A percentile compares a stretch with the other conserved stretches of the same genome.
Evolutionary conservation across 2,888 invertebrate species (phyloP).

Genomic region (Calliopum simillimum): DNA sequence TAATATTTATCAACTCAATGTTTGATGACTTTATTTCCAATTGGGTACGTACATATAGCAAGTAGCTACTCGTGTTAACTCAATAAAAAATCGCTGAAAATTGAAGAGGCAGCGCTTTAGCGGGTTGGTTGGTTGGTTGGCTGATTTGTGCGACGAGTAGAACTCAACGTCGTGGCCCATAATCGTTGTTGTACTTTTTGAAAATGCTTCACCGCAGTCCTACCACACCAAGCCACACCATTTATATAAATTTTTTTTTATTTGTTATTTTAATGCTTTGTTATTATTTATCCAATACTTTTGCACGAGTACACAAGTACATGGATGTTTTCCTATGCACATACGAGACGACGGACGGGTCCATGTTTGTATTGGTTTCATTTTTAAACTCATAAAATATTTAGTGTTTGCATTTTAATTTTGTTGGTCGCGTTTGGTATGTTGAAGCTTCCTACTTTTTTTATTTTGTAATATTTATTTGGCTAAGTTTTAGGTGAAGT

Average conservation of each 20-base stretch:
- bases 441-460: no score
- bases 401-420: conserved; percentile 6
- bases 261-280: conserved; percentile 21
- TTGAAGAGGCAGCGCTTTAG: conserved; percentile 11
- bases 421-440: conserved; percentile 1
- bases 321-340: background rate
- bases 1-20: no score
- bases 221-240: conserved; percentile 11
- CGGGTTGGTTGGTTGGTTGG: background rate
- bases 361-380: conserved; percentile 13
- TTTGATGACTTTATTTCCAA: no score
- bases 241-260: conserved; percentile 16
- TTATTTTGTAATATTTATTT: no score
- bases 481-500: no score
- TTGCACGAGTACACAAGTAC: no score
- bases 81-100: conserved; percentile 13
- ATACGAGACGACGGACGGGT: background rate
- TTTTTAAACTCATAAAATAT: conserved; percentile 20
- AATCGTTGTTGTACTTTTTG: background rate
- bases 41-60: no score
- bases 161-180: no score
- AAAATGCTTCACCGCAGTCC: conserved; percentile 2
- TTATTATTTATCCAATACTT: conserved; percentile 15
- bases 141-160: no score
- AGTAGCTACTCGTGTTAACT: conserved; percentile 1